phyloP scores from a whole-genome alignment of 2,113 vertebrate genomes.

The Vidua chalybeata region DNA sequence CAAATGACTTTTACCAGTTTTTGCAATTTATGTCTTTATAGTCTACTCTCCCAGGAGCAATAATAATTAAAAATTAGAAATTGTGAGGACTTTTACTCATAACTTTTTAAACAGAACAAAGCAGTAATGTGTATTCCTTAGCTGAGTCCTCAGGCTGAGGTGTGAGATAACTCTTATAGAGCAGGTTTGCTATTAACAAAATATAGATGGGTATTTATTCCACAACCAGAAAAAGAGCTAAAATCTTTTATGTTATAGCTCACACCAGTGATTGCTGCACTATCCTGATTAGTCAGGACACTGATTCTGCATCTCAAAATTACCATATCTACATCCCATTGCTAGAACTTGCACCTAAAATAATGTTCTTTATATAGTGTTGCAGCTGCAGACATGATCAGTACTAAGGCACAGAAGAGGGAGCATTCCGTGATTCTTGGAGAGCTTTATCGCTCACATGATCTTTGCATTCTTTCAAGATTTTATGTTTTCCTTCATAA shows the following conservation, averaged over 20 bases:
- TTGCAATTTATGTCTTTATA: slow-evolving; percentile 47
- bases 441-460: neutral
- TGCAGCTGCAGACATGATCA: neutral
- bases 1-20: neutral
- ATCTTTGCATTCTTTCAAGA: neutral
- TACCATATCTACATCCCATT: neutral
- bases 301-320: slow-evolving; percentile 17
- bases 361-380: slow-evolving; percentile 4
- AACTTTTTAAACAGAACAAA: slow-evolving; percentile 21
- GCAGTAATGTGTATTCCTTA: neutral
- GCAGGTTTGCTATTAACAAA: neutral
- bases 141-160: neutral
- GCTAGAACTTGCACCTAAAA: neutral
- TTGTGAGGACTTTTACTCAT: slow-evolving; percentile 18
- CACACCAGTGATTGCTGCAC: neutral
- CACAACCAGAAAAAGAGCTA: neutral
- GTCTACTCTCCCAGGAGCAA: neutral
- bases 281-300: neutral
- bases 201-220: neutral
- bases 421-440: neutral
- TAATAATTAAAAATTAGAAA: slow-evolving; percentile 2
- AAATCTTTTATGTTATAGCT: neutral
- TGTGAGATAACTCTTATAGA: neutral
- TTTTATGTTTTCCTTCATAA: neutral
- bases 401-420: neutral